Evolutionary conservation across 2,113 vertebrate genomes (phyloP).

Genomic region (Marcusenius ussheri): DNA sequence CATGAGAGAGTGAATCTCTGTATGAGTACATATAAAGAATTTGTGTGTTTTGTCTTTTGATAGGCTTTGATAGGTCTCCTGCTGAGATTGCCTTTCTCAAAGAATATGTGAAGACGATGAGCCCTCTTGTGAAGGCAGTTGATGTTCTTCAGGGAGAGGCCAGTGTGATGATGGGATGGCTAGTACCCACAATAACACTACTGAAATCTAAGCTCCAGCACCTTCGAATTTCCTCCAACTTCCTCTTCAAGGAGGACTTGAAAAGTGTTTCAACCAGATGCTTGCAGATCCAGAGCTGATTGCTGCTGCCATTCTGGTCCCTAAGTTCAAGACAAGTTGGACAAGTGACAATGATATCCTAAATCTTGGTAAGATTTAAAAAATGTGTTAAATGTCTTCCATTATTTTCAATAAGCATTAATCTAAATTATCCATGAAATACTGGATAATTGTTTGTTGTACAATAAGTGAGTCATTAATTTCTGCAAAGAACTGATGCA

Average conservation of each 20-base stretch:
- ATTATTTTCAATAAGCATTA: too few species aligned
- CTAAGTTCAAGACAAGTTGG: neutral
- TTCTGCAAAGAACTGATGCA: neutral
- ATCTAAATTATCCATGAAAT: neutral
- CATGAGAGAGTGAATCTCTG: too few species aligned
- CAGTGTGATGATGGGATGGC: neutral
- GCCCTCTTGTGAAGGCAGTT: too few species aligned
- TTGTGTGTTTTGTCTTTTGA: too few species aligned
- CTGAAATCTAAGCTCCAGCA: neutral
- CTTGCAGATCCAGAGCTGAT: neutral
- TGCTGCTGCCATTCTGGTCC: neutral
- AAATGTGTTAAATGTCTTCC: too few species aligned
- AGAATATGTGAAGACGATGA: too few species aligned
- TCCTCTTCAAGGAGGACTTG: neutral
- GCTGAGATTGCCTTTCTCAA: too few species aligned
- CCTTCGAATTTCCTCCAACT: neutral
- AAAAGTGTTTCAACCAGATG: neutral
- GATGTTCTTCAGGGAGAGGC: neutral
- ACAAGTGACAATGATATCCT: neutral
- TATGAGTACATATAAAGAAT: too few species aligned
- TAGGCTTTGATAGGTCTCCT: too few species aligned
- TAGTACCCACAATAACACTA: neutral
- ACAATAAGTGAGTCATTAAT: neutral
- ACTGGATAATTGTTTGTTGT: neutral
- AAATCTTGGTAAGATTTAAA: neutral